Base-by-base conservation (phyloP, 2,888 invertebrate species). In the Agrochola macilenta region DNA sequence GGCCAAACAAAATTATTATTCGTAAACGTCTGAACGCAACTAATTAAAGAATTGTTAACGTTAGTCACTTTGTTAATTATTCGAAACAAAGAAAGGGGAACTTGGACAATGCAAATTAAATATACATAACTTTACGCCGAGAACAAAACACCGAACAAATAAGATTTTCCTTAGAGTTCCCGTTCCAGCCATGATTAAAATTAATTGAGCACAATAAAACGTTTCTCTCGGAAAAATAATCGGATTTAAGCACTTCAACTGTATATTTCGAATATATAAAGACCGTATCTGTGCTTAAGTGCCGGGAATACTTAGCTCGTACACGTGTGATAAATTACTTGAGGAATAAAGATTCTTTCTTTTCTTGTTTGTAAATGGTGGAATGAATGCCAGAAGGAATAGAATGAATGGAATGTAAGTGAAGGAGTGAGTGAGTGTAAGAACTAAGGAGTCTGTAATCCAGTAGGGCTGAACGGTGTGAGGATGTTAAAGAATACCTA, bases 71-170 rank as follows among this genome's bases (percentile, higher is more conserved):
- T 73, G 61, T 80, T 79, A 76, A 72, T 77, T 79, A 81, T 79
- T 76, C 61, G 30, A 43, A 76, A 81, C 79, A 82, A 84, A 86
- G 75, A 79, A 43, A 30, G 30, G 54, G 58, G 14, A 78, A 68
- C 79, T 81, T 73, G 63, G 63, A 82, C 80, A 85, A 78, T 84
- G 57, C 43, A 75, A 86, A 88, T 88, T 79, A 84, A 87, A 82
- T 88, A 84, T 82, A 80, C 79, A 84, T 71, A 76, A 81, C 68
- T 79, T 72, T 39, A 49, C 20, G 72, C 61, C 58, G 61, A n/a
- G 39, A 66, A 78, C 74, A 79, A 86, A 84, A 79, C 72, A 26
- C 12, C 35, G 17, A 54, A 74, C 63, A 78, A 80, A 84, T 78
- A 72, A 69, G 60, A 72, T 77, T 85, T 79, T 65, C 54, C 35